Evolutionary conservation across 2,797 vertebrate genomes (phyloP).

Genomic region (Diceros bicornis): DNA sequence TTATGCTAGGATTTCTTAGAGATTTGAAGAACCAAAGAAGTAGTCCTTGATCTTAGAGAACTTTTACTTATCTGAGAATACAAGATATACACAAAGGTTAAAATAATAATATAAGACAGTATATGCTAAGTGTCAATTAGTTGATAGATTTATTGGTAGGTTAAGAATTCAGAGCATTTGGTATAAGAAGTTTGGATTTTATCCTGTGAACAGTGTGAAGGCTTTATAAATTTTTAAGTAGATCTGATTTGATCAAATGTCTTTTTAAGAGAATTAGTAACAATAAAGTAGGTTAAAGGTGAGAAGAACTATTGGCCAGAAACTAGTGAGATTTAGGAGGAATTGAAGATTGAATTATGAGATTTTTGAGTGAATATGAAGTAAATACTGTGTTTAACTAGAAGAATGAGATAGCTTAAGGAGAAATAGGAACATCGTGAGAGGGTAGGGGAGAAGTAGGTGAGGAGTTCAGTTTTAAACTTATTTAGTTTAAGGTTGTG

Average conservation of each 20-base stretch:
- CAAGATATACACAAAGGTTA: conserved; percentile 12
- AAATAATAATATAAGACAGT: conserved; percentile 29
- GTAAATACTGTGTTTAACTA: conserved; percentile 4
- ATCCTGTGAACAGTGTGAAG: not conserved
- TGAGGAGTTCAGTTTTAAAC: conserved; percentile 11
- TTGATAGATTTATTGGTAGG: not conserved
- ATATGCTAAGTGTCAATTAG: not conserved
- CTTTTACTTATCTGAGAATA: conserved; percentile 50
- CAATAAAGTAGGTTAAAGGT: not conserved
- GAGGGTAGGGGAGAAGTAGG: not conserved
- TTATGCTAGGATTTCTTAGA: not conserved
- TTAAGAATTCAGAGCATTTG: conserved; percentile 61
- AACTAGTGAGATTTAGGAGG: conserved; percentile 8
- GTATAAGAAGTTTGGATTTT: conserved; percentile 61
- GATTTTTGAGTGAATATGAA: not conserved
- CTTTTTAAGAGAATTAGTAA: conserved; percentile 46
- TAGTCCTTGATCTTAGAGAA: conserved; percentile 26
- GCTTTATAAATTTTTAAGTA: conserved; percentile 56
- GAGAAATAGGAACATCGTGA: not conserved
- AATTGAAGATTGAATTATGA: not conserved
- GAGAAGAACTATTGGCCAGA: not conserved
- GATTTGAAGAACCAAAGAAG: conserved; percentile 22
- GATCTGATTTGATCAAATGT: conserved; percentile 24
- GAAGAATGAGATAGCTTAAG: not conserved
- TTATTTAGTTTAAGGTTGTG: not conserved